Conservation (phyloP, 2,797 vertebrate genomes). For the Acipenser transmontanus region DNA sequence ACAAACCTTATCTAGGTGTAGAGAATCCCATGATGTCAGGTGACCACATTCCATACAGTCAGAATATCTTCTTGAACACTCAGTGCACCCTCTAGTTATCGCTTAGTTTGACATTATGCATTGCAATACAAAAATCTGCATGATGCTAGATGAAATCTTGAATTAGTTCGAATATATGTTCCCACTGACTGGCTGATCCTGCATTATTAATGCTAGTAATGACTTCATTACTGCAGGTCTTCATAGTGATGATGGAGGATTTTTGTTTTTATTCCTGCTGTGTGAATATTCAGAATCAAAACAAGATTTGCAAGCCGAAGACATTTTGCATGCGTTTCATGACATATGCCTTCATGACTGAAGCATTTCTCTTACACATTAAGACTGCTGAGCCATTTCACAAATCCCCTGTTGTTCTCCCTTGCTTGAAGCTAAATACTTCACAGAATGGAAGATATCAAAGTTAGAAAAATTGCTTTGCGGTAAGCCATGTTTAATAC, state of each 20-base stretch:
- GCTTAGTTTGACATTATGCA: too few species aligned
- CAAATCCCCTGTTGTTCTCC: not conserved
- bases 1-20: too few species aligned
- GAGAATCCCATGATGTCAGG: too few species aligned
- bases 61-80: constrained; percentile 38
- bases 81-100: constrained; percentile 31
- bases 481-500: not conserved
- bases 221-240: not conserved
- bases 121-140: not conserved
- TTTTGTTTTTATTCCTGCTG: not conserved
- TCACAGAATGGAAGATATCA: not conserved
- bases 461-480: not conserved
- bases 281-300: not conserved
- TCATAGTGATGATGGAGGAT: not conserved
- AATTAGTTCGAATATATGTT: not conserved
- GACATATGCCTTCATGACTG: not conserved
- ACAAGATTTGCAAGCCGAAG: not conserved
- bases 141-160: not conserved
- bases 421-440: not conserved
- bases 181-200: not conserved
- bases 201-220: not conserved
- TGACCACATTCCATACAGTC: too few species aligned
- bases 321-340: not conserved
- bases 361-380: not conserved
- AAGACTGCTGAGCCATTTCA: not conserved